Base-by-base conservation (phyloP, 1,140 invertebrate species). In the Drosophila bipectinata region DNA sequence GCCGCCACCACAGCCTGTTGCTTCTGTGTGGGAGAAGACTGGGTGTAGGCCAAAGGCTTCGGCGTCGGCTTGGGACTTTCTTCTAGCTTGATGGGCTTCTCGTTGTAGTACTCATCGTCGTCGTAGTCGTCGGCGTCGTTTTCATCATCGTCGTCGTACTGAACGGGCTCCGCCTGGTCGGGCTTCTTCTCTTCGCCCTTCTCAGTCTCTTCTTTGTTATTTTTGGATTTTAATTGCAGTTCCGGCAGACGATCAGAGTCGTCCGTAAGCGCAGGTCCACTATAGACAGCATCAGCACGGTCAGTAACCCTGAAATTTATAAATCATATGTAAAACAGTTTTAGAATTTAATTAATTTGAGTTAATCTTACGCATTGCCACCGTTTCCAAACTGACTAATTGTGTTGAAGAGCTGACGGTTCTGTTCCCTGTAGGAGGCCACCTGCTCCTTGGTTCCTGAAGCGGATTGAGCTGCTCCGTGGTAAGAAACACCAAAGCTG, bases 381-480 rank as follows among this genome's bases (percentile, higher is more conserved):
- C 30, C 60, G 54, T 59, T 90, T 39, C 90, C 90, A 45, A 92
- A 90, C 56, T 92, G 87, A 34, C 91, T 92, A 24, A 92, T 90
- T 7, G 90, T 83, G 41, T 92, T 91, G 10, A 92, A 92, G 3
- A 91, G 82, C 14, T 90, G 83, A 4, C 84, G 76, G 56, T 92
- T 91, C 83, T 93, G 81, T 59, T 93, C 92, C 32, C 92, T 90
- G 85, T 93, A 85, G 68, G 92, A 90, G 8, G 92, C 91, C 30
- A 93, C 89, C 67, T 91, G 83, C 63, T 93, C 92, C 84, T 93
- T 93, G 41, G 94, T 93, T 67, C 96, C 96, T 9, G 96, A 95
- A 10, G 95, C 95, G 30, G 96, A 94, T 91, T 97, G 96, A 3
- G 96, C 96, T 1, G 95, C 96, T 10, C 96, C 96, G 28, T 93